Base-by-base conservation (phyloP, 2,888 invertebrate genomes). In the Drosophila fulvimacula region DNA sequence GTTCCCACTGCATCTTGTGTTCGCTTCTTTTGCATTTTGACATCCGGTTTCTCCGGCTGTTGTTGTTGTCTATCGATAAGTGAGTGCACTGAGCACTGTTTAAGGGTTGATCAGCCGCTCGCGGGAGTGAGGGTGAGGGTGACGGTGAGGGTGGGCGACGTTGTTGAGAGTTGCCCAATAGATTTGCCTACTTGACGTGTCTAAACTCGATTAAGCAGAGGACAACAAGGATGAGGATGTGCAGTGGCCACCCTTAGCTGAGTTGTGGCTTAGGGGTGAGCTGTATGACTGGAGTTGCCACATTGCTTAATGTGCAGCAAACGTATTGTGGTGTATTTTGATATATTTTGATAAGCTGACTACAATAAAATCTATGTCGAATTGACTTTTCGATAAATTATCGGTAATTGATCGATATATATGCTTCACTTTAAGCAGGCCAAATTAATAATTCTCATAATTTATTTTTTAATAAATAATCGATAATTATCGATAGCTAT, bases 61-160 rank as follows among this genome's bases (percentile, higher is more conserved):
- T 53, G 24, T 52, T 59, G 63, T 67, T 44, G 44, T 27, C 46
- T 77, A 77, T 77, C 76, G 76, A 77, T 78, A 78, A 74, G 74
- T 74, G 69, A 38, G 44, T 13, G 48, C 48, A 30, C 17, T 24
- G 38, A 52, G 57, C 27, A 27, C 17, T 24, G 52, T 46, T 77
- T 71, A 63, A 46, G 76, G 78, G 76, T 77, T 63, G 77, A 55
- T 57, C 36, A 51, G 27, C 34, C 36, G 27, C 24, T 39, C 46
- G 48, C 19, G 21, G 56, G 69, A 53, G 44, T 59, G 51, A 21
- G 34, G 17, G 21, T 44, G 27, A 27, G 39, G 19, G 21, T 44
- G 27, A 27, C 34, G 19, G 44, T 62, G 51, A 21, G 34, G 17
- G 21, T 44, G 46, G 19, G 21, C 21, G 44, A 48, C 63, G 56